These are phyloP conservation scores for Gymnorhina tibicen DNA, from an alignment of 2,113 vertebrate species.

Conservation along the genomic window DNA sequence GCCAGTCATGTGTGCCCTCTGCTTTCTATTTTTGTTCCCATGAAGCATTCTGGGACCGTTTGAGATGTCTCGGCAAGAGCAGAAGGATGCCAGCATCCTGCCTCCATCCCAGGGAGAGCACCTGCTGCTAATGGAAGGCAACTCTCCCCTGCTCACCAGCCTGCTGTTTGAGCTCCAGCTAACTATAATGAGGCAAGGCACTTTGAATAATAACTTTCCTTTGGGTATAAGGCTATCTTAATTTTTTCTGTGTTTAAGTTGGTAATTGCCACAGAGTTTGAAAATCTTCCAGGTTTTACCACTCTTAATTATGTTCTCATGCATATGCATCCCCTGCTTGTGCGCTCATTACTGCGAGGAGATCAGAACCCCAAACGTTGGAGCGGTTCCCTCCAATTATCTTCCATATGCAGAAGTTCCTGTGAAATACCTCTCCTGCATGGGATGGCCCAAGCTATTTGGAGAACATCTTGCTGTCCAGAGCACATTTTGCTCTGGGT, in stretches of 20 bases:
- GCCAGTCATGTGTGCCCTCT: neutral
- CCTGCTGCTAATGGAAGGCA: constrained; percentile 43
- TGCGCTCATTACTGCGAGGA: constrained; percentile 51
- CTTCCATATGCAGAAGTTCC: constrained; percentile 8
- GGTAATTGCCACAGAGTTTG: constrained; percentile 72
- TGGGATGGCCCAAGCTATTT: constrained; percentile 1
- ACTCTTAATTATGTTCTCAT: constrained; percentile 77
- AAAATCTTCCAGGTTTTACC: constrained; percentile 75
- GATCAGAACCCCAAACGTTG: constrained; percentile 46
- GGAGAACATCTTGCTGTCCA: neutral
- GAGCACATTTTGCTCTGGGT: neutral
- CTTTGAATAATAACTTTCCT: constrained; percentile 61
- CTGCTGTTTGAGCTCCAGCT: constrained; percentile 15
- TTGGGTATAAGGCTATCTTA: constrained; percentile 64
- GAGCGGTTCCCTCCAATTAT: constrained; percentile 39
- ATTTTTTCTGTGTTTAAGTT: constrained; percentile 63
- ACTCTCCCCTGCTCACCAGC: neutral
- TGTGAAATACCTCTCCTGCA: constrained; percentile 18
- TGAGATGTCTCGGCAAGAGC: neutral
- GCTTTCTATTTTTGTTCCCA: neutral
- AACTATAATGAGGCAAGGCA: constrained; percentile 58
- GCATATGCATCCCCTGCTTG: constrained; percentile 71
- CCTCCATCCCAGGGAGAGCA: neutral
- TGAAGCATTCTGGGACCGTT: neutral
- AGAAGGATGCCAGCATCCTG: constrained; percentile 31